Base-by-base conservation (phyloP, 2,113 vertebrate species). In the Sander lucioperca region DNA sequence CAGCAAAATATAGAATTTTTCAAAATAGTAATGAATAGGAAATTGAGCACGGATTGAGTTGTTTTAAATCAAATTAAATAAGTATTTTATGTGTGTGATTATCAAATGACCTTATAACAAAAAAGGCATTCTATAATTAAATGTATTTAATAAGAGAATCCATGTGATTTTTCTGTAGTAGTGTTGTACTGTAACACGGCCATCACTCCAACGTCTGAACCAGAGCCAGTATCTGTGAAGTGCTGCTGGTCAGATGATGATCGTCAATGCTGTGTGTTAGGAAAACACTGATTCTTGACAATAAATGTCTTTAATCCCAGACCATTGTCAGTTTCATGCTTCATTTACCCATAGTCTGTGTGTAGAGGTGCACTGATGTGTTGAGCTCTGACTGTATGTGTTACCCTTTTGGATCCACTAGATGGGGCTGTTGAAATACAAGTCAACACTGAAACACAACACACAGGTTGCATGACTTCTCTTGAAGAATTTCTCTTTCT, bases 381-480 rank as follows among this genome's bases (percentile, higher is more conserved):
- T 23, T 1, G 5, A 19, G 15, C 39, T 77, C 6, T 23, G 36
- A 2, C 53, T 65, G 27, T 7, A 4, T 66, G 45, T 48, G 51
- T 33, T 78, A n/a, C 2, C 47, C 21, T 8, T 8, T 39, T 21
- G 0, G 1, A 6, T 4, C 73, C 91, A 90, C 76, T 65, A 86
- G 91, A 56, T 80, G 83, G 77, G 3, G 79, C 30, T 74, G 64
- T 86, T 79, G 36, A 11, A 45, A 1, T 21, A 59, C 39, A 74
- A 61, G 39, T 45, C n/a, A 53, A 19, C 53, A 25, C 14, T 25
- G 13, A 82, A 47, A 45, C 25, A 0, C 33, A 8, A 12, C 58
- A 36, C 10, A 2, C 27, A 36, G 2, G 6, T 33, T 13, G 5
- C 1, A 14, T 59, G 56, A 59, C 23, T 19, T 66, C 5, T 33